phyloP scores from a whole-genome alignment of 2,888 invertebrate genomes.

The Andricus curvator region DNA sequence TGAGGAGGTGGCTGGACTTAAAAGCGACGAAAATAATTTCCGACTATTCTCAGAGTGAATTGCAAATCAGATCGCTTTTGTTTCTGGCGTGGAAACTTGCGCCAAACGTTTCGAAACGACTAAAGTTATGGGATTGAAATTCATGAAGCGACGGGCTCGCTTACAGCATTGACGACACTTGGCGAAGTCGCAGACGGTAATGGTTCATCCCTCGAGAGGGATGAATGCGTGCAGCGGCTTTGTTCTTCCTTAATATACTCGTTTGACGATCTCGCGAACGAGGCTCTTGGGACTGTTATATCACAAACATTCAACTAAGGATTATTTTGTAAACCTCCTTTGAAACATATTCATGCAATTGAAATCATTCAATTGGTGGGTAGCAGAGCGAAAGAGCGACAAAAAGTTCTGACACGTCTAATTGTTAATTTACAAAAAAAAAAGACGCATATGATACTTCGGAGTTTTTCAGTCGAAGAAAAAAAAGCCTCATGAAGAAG shows the following conservation, averaged over 20 bases:
- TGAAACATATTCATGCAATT: constrained; percentile 28
- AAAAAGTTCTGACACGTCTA: too few relatives aligned
- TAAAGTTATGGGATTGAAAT: constrained; percentile 41
- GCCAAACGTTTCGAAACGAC: constrained; percentile 33
- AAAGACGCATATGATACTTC: too few relatives aligned
- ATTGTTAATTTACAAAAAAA: too few relatives aligned
- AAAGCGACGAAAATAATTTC: constrained; percentile 23
- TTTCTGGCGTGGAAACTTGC: constrained; percentile 28
- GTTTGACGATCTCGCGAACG: constrained; percentile 36
- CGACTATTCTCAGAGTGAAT: constrained; percentile 27
- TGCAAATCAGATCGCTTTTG: constrained; percentile 37
- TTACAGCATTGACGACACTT: constrained; percentile 36
- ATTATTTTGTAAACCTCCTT: constrained; percentile 25
- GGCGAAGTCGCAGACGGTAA: constrained; percentile 31
- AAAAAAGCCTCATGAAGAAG: too few relatives aligned
- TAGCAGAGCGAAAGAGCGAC: too few relatives aligned
- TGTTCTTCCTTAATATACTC: constrained; percentile 39
- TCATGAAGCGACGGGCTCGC: constrained; percentile 37
- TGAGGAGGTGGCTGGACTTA: background rate
- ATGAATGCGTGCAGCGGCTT: constrained; percentile 38
- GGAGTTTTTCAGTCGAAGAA: too few relatives aligned
- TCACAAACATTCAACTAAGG: constrained; percentile 22
- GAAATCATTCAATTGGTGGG: background rate
- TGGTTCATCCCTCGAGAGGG: constrained; percentile 29
- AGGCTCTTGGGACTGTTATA: constrained; percentile 29